phyloP scores from a whole-genome alignment of 2,888 invertebrate species.

The Petrophora chlorosata region DNA sequence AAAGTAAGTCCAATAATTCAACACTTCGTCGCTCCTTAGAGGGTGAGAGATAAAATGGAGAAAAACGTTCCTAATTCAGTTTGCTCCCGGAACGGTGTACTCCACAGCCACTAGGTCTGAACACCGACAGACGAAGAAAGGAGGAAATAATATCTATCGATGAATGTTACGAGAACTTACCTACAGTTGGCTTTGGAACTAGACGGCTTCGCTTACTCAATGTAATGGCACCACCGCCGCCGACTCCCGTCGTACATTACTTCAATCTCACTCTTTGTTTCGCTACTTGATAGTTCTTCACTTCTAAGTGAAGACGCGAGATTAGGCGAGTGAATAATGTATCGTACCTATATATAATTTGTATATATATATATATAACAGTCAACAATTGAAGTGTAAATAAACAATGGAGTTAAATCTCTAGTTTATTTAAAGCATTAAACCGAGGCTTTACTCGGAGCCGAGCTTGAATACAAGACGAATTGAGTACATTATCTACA shows the following conservation, averaged over 20 bases:
- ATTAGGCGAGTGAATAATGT: conserved; percentile 36
- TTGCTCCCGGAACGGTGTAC: conserved; percentile 66
- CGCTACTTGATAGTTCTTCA: conserved; percentile 38
- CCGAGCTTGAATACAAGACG: conserved; percentile 63
- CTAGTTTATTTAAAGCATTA: conserved; percentile 54
- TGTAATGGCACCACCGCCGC: conserved; percentile 47
- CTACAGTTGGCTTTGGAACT: conserved; percentile 52
- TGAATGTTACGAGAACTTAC: conserved; percentile 47
- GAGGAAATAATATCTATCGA: conserved; percentile 67
- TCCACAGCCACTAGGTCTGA: conserved; percentile 62
- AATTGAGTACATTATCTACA: conserved; percentile 66
- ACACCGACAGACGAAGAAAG: conserved; percentile 47
- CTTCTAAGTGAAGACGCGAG: conserved; percentile 28
- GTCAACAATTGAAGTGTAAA: conserved; percentile 47
- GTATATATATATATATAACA: conserved; percentile 29
- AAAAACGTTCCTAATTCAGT: conserved; percentile 80
- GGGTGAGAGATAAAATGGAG: conserved; percentile 74
- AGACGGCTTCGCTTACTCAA: conserved; percentile 53
- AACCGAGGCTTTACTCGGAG: conserved; percentile 44
- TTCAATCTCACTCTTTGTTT: conserved; percentile 40
- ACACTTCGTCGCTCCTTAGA: conserved; percentile 72
- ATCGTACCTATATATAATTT: conserved; percentile 22
- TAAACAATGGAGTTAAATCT: conserved; percentile 49
- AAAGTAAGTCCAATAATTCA: conserved; percentile 80
- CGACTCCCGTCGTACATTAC: conserved; percentile 34